A percentile compares a stretch with the other conserved stretches of the same genome.
phyloP scores from a whole-genome alignment of 2,797 vertebrate species.

The Siniperca scherzeri region DNA sequence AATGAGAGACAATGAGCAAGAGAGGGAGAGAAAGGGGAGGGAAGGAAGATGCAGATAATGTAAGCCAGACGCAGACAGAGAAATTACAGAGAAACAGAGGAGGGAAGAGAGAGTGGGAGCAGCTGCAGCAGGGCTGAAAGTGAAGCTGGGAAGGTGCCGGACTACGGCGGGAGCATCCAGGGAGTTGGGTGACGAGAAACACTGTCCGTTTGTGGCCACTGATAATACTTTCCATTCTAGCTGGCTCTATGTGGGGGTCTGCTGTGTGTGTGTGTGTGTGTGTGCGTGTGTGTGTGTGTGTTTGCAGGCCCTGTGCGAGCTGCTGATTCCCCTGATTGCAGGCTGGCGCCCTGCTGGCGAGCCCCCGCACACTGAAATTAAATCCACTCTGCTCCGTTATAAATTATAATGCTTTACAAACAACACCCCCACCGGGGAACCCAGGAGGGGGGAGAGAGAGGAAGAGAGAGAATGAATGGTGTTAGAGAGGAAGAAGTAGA shows the following conservation, averaged over 20 bases:
- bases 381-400: slow-evolving; percentile 99
- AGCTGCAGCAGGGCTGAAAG: slow-evolving; percentile 91
- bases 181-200: slow-evolving; percentile 98
- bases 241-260: slow-evolving; percentile 76
- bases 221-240: slow-evolving; percentile 98
- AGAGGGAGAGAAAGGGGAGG: slow-evolving; percentile 67
- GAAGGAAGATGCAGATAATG: slow-evolving; percentile 74
- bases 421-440: slow-evolving; percentile 96
- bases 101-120: slow-evolving; percentile 68
- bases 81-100: slow-evolving; percentile 67
- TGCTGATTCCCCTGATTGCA: slow-evolving; percentile 99
- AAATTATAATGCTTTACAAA: slow-evolving; percentile 99
- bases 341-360: slow-evolving; percentile 98
- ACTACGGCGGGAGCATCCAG: slow-evolving; percentile 88
- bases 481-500: slow-evolving; percentile 18
- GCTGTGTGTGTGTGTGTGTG: slow-evolving; percentile 48
- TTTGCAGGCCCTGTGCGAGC: slow-evolving; percentile 83
- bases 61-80: slow-evolving; percentile 77
- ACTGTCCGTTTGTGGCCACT: slow-evolving; percentile 97
- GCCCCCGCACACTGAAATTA: slow-evolving; percentile 96
- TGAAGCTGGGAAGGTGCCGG: slow-evolving; percentile 86
- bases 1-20: slow-evolving; percentile 86
- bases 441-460: slow-evolving; percentile 74
- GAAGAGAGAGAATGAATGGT: slow-evolving; percentile 36
- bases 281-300: slow-evolving; percentile 58